Conservation (phyloP, 92 coral and sea anemone genomes). For the Hydrozoanthus gracilis region DNA sequence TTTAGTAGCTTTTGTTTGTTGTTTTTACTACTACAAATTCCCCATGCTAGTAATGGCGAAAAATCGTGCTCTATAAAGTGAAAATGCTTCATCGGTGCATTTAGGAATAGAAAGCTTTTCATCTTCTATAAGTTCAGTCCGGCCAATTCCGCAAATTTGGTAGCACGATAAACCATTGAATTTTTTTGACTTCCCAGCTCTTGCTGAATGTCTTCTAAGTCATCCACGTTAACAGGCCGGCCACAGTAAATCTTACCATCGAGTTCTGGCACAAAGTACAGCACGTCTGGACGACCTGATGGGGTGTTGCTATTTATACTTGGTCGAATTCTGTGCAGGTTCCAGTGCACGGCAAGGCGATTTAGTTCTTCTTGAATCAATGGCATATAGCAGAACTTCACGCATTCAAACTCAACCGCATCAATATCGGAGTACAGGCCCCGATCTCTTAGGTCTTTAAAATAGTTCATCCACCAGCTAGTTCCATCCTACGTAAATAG, state of each 20-base stretch:
- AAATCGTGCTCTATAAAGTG: neutral
- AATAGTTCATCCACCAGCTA: neutral
- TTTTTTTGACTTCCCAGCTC: slow-evolving; percentile 7
- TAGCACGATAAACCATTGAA: neutral
- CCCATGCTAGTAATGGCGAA: neutral
- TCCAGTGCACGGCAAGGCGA: no score
- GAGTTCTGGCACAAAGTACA: slow-evolving; percentile 29
- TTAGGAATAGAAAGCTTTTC: slow-evolving; percentile 5
- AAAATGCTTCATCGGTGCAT: slow-evolving; percentile 4
- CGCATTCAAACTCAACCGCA: slow-evolving; percentile 5
- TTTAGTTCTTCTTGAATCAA: slow-evolving; percentile 9
- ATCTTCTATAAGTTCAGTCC: neutral
- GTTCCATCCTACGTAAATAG: slow-evolving; percentile 14
- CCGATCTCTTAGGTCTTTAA: slow-evolving; percentile 8
- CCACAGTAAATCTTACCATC: slow-evolving; percentile 2
- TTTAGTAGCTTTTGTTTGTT: neutral
- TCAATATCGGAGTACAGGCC: neutral
- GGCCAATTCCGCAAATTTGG: slow-evolving; percentile 2
- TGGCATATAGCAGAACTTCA: slow-evolving; percentile 1
- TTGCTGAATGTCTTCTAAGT: slow-evolving; percentile 18
- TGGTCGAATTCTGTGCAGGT: slow-evolving; percentile 23
- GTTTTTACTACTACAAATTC: neutral
- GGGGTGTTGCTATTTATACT: slow-evolving; percentile 1
- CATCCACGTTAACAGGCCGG: slow-evolving; percentile 11
- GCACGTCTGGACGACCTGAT: slow-evolving; percentile 30